These are phyloP conservation scores for Brachyistius frenatus DNA, from an alignment of 2,113 vertebrate genomes.

Conservation along the genomic window DNA sequence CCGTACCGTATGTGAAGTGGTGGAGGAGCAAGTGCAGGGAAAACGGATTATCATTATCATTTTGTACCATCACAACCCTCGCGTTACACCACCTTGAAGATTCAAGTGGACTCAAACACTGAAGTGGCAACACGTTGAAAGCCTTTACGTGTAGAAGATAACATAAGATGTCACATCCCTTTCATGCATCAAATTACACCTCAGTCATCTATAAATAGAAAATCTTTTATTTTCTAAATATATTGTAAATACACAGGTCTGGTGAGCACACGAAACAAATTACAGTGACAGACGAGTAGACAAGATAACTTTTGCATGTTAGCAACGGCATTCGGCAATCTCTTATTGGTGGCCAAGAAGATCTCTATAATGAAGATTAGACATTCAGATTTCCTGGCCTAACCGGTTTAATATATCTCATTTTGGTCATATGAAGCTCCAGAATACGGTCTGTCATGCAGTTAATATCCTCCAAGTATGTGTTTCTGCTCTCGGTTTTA, in stretches of 20 bases:
- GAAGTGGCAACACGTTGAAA: slow-evolving; percentile 2
- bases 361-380: background rate
- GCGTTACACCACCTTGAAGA: slow-evolving; percentile 5
- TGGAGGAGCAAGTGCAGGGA: slow-evolving; percentile 17
- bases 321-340: background rate
- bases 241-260: no score
- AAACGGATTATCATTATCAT: slow-evolving; percentile 31
- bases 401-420: background rate
- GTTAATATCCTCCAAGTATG: background rate
- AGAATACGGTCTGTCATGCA: background rate
- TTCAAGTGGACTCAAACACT: slow-evolving; percentile 1
- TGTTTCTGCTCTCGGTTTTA: background rate
- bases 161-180: background rate
- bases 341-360: background rate
- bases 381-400: background rate
- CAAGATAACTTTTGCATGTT: background rate
- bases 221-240: no score
- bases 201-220: background rate
- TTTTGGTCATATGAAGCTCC: background rate
- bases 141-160: slow-evolving; percentile 16
- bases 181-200: background rate
- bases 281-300: background rate
- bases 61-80: slow-evolving; percentile 2
- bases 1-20: background rate
- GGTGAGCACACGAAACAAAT: background rate